Conservation (phyloP, 2,113 vertebrate genomes). For the Grammomys dolichurus region DNA sequence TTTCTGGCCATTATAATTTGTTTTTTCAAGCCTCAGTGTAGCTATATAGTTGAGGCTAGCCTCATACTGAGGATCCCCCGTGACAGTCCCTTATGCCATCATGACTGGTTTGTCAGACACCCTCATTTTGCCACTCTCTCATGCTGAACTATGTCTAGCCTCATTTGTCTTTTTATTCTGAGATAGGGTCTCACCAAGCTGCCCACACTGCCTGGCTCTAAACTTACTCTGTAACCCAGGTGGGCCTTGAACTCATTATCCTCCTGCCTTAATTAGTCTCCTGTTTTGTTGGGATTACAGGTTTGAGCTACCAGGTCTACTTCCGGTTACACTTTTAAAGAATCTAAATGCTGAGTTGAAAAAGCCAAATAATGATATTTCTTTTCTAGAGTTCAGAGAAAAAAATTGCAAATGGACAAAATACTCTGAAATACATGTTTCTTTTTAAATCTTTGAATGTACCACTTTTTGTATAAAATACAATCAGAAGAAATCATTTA, state of each 20-base stretch:
- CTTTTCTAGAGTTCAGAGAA: slow-evolving; percentile 29
- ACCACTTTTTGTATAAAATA: slow-evolving; percentile 5
- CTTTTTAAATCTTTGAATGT: slow-evolving; percentile 4
- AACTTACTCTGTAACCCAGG: background rate
- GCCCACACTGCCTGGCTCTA: background rate
- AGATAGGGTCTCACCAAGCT: background rate
- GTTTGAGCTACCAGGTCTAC: too few relatives aligned
- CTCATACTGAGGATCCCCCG: background rate
- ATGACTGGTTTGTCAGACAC: background rate
- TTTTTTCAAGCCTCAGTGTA: background rate
- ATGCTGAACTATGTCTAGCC: background rate
- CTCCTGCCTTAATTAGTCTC: background rate
- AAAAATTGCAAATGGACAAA: background rate
- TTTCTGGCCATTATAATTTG: background rate
- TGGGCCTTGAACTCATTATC: background rate
- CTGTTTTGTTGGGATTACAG: background rate
- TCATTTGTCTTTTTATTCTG: background rate
- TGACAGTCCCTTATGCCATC: background rate
- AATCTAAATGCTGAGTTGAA: background rate
- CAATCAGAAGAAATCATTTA: background rate
- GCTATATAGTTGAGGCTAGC: background rate
- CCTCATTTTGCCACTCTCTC: background rate
- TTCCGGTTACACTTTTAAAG: slow-evolving; percentile 13
- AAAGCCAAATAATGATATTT: slow-evolving; percentile 29
- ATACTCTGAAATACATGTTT: slow-evolving; percentile 30